These are phyloP conservation scores for Centruroides sculpturatus DNA, from an alignment of 1,140 invertebrate species.

Conservation along the genomic window DNA sequence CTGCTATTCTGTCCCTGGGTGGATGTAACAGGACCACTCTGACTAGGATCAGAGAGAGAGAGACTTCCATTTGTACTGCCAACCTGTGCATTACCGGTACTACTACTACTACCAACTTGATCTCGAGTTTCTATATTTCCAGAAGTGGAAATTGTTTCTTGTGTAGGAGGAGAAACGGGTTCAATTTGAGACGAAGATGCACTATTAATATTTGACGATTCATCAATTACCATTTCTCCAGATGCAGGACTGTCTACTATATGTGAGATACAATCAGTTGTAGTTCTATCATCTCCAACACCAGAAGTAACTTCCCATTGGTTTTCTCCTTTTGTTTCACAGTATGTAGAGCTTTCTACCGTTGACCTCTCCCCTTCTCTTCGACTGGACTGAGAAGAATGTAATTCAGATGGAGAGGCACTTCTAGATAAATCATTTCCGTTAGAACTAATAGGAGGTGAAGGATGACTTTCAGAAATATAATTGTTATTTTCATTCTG, in stretches of 20 bases:
- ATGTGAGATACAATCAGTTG: background rate
- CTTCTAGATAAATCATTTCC: background rate
- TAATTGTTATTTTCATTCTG: background rate
- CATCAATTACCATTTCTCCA: conserved; percentile 44
- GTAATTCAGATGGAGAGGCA: background rate
- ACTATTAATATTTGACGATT: conserved; percentile 20
- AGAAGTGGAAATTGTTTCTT: conserved; percentile 8
- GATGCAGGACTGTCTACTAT: conserved; percentile 33
- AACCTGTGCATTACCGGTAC: background rate
- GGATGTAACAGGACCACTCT: conserved; percentile 7
- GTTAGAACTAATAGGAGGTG: background rate
- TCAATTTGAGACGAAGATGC: conserved; percentile 15
- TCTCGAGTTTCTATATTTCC: background rate
- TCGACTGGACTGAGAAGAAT: conserved; percentile 5
- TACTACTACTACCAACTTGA: background rate
- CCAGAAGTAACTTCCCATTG: conserved; percentile 10
- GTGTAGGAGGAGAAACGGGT: conserved; percentile 9
- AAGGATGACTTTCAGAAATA: background rate
- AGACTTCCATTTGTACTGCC: conserved; percentile 1
- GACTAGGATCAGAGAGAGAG: background rate
- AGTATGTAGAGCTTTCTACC: conserved; percentile 8
- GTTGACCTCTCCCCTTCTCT: conserved; percentile 3
- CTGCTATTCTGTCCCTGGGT: conserved; percentile 12
- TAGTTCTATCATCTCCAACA: conserved; percentile 5
- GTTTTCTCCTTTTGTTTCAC: conserved; percentile 1